Base-by-base conservation (phyloP, 2,113 vertebrate genomes). In the Xiphias gladius region DNA sequence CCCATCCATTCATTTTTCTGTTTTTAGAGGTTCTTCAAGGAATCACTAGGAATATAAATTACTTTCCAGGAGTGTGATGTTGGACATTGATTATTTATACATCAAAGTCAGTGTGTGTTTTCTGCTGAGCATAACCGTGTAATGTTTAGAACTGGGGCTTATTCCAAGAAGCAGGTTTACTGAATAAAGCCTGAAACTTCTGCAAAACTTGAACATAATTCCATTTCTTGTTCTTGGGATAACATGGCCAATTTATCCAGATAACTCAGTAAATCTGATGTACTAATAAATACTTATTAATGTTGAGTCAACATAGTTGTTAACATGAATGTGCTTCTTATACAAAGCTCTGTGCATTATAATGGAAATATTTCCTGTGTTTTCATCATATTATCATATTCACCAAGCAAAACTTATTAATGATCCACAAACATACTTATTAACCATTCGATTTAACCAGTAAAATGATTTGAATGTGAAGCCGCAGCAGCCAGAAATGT, bases 61-160 rank as follows among this genome's bases (percentile, higher is more conserved):
- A 24, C 43, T 50, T 62, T 37, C 17, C 28, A 58, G 41, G 20
- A 50, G 22, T 30, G 9, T 26, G n/a, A 5, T 4, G 41, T 54
- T 50, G 41, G 63, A 54, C 39, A 43, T 20, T 41, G 16, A 68
- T 67, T 68, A 74, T 81, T 61, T 41, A 32, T 46, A 20, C 26
- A 28, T 10, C 41, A 43, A 50, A 68, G 80, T 30, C 41, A 19
- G 55, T 17, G 10, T 74, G 57, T 39, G 22, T 75, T 54, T 76
- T 26, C 72, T 54, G 55, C 64, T 39, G 19, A 24, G 12, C 52
- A n/a, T 13, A 24, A n/a, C 54, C 52, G 22, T 26, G 54, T 13
- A 26, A 11, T 57, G 12, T 54, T 68, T 57, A 67, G 13, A 68
- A 50, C 3, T 3, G 24, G 19, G 24, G 14, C 12, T 0, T n/a